Evolutionary conservation across 2,888 invertebrate species (phyloP).

Genomic region (Fragum whitleyi): DNA sequence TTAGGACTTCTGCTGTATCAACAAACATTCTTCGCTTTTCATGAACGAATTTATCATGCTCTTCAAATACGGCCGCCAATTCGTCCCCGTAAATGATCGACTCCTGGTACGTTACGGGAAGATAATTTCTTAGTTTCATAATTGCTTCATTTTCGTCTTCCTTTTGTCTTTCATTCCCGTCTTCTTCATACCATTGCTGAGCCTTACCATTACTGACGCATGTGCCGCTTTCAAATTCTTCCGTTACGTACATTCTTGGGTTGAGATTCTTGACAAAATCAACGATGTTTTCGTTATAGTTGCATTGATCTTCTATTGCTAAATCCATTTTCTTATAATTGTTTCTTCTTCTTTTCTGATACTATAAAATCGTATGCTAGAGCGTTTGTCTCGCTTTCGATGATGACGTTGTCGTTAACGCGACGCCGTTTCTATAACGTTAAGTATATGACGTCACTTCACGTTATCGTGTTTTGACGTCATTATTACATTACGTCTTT

Average conservation of each 20-base stretch:
- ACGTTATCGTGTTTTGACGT: not conserved
- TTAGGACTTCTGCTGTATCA: not conserved
- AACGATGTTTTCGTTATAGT: not conserved
- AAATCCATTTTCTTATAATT: not conserved
- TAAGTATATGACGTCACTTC: not conserved
- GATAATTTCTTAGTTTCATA: not conserved
- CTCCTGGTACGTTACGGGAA: not conserved
- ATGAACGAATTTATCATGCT: not conserved
- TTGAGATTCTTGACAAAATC: not conserved
- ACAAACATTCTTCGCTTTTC: not conserved
- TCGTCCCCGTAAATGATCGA: not conserved
- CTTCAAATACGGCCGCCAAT: not conserved
- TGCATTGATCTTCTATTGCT: not conserved
- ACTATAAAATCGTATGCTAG: not conserved
- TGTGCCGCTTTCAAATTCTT: not conserved
- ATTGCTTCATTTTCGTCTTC: not conserved
- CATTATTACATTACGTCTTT: too few relatives aligned
- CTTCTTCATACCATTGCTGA: not conserved
- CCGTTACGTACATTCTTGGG: constrained; percentile 15
- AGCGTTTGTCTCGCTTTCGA: not conserved
- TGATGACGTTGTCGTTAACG: not conserved
- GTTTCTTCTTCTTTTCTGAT: not conserved
- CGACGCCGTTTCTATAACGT: not conserved
- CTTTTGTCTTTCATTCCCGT: not conserved
- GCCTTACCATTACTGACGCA: not conserved